Evolutionary conservation across 2,797 vertebrate species (phyloP), one percentile per base, ranked within the genome.

Genomic region (Hoplostethus atlanticus): DNA sequence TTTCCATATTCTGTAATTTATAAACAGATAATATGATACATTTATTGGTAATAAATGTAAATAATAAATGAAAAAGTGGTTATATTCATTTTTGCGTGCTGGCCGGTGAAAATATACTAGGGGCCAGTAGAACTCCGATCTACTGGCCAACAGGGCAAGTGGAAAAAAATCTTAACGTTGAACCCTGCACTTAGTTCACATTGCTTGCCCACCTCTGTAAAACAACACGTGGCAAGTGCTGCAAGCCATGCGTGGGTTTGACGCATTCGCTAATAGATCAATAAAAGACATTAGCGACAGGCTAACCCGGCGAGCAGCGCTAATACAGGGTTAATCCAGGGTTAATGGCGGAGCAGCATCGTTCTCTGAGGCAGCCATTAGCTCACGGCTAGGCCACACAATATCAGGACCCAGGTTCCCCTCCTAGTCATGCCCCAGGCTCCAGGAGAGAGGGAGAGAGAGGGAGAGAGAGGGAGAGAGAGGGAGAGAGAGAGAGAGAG

Each of bases 321-420:
- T 91, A 91, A 92, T 93, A 90, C 91, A 89, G 87, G 91, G 91
- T 92, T 93, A 93, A 93, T 91, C 87, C 90, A 84, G 90, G 92
- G 92, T 92, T 92, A 92, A 92, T 93, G 90, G 91, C 85, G 79
- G 80, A 86, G 88, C 86, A 70, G 84, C 90, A 76, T 90, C 86
- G 61, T 88, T 87, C 86, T 84, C 73, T 21, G 73, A 86, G 84
- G 85, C 87, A 62, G 84, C 89, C 87, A 89, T 93, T 91, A 88
- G 86, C 87, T 87, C 65, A 56, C 75, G 52, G 79, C 80, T 64
- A 16, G 79, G 59, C 87, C 84, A 42, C 79, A 84, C 83, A 83
- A 84, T 84, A 87, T 84, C 78, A 76, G 25, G 46, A 40, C 66
- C 46, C 46, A n/a, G 78, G 84, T 80, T 80, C 76, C 67, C 64